Conservation (phyloP, 92 coral and sea anemone genomes). For the Pocillopora grandis region DNA sequence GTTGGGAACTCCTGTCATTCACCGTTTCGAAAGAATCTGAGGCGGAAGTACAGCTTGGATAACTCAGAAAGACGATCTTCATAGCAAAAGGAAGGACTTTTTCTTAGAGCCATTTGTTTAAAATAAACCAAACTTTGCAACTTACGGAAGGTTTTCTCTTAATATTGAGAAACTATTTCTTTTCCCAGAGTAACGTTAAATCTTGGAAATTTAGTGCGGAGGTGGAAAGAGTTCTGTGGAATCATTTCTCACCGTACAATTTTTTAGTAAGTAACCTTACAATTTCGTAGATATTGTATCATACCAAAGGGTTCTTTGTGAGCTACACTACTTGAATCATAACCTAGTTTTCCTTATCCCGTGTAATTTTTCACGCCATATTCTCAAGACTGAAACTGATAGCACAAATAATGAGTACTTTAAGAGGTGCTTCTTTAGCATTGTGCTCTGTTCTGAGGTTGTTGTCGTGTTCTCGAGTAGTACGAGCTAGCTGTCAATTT, state of each 20-base stretch:
- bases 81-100: neutral
- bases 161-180: neutral
- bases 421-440: neutral
- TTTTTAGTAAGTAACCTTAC: slow-evolving; percentile 66
- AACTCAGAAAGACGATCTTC: neutral
- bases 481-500: too few species aligned
- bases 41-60: too few species aligned
- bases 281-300: neutral
- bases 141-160: neutral
- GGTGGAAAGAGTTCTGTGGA: slow-evolving; percentile 91
- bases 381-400: neutral
- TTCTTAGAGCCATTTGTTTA: neutral
- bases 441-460: neutral
- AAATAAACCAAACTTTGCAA: neutral
- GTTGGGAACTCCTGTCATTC: too few species aligned
- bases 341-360: too few species aligned
- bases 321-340: too few species aligned
- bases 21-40: too few species aligned
- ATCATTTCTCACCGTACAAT: slow-evolving; percentile 93
- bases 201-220: slow-evolving; percentile 94
- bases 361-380: too few species aligned
- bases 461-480: too few species aligned
- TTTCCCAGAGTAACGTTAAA: slow-evolving; percentile 73
- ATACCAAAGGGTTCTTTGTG: too few species aligned
- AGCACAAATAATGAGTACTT: neutral